Evolutionary conservation across 2,888 invertebrate genomes (phyloP).

Genomic region (Gymnosoma rotundatum): DNA sequence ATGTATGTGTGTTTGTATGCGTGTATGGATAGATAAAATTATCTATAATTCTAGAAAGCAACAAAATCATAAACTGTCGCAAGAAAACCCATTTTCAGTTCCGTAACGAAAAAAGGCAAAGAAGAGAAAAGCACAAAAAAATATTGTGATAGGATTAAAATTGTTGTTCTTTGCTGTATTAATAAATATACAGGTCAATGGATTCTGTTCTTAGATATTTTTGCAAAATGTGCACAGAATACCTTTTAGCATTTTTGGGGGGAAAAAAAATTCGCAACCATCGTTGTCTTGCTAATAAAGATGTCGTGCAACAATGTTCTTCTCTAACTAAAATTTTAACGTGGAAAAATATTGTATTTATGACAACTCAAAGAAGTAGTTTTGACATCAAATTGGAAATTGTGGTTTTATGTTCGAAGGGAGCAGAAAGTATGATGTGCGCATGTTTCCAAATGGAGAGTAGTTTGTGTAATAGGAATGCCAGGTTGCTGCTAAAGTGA

Average conservation of each 20-base stretch:
- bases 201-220: conserved; percentile 41
- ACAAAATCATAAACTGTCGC: neutral
- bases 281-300: neutral
- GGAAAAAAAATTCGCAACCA: neutral
- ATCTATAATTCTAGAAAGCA: no score
- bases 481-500: conserved; percentile 9
- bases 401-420: conserved; percentile 26
- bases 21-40: no score
- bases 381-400: conserved; percentile 40
- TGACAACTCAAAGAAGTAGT: conserved; percentile 9
- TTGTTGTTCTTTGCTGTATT: conserved; percentile 17
- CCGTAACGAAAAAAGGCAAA: neutral
- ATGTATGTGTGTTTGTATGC: neutral
- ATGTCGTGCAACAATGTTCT: conserved; percentile 57
- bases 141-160: conserved; percentile 25
- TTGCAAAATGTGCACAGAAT: conserved; percentile 11
- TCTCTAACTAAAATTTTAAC: conserved; percentile 40
- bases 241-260: conserved; percentile 4
- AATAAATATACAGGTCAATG: conserved; percentile 67
- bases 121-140: conserved; percentile 24
- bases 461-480: neutral
- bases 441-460: conserved; percentile 39
- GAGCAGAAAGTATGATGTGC: neutral
- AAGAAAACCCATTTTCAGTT: conserved; percentile 24
- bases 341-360: conserved; percentile 43